Conservation (phyloP, 2,797 vertebrate genomes). For the Eleutherodactylus coqui region DNA sequence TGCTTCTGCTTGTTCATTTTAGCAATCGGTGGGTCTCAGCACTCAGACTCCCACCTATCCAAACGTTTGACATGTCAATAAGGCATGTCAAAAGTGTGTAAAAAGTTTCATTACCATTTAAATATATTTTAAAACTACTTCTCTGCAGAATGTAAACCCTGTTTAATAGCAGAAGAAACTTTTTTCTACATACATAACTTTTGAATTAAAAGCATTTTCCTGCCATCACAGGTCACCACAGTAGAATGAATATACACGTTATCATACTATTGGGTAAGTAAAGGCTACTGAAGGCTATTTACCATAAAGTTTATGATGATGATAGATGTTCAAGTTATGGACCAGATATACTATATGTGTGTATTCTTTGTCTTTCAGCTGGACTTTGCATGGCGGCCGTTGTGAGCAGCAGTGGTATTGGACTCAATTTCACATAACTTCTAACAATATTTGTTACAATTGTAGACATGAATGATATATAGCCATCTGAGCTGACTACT, state of each 20-base stretch:
- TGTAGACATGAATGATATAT: neutral
- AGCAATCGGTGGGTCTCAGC: too few species aligned
- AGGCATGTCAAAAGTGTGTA: too few species aligned
- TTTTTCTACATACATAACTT: neutral
- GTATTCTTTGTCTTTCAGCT: neutral
- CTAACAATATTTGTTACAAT: neutral
- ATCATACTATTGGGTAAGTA: neutral
- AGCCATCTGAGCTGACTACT: too few species aligned
- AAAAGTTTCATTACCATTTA: neutral
- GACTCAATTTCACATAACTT: neutral
- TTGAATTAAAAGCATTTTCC: neutral
- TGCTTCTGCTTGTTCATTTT: neutral
- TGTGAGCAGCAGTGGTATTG: neutral
- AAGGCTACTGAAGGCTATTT: neutral
- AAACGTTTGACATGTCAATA: too few species aligned
- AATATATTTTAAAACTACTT: neutral
- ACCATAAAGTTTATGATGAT: neutral
- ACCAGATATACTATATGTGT: neutral
- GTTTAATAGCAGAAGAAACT: too few species aligned
- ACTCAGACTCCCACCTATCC: too few species aligned
- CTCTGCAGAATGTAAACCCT: neutral
- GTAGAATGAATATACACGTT: neutral
- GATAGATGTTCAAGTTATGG: neutral
- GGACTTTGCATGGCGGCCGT: neutral
- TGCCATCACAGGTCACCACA: neutral